A percentile compares a stretch with the other conserved stretches of the same genome.
These are phyloP conservation scores for Ligdia adustata DNA, from an alignment of 2,888 invertebrate species.

Conservation along the genomic window DNA sequence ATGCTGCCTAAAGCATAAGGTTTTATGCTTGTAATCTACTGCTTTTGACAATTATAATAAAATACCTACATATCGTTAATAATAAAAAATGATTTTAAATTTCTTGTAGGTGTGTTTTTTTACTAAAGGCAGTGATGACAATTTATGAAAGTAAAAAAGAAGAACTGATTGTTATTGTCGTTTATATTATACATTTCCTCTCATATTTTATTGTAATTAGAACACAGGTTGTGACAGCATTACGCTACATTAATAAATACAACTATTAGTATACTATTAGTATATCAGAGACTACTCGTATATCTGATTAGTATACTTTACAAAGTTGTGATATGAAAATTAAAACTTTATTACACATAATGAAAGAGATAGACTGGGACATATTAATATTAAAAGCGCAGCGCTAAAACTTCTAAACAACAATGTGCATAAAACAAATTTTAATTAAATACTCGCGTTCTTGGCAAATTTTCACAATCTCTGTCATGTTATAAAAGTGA, in stretches of 20 bases:
- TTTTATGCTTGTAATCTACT: background rate
- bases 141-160: too few relatives aligned
- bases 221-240: background rate
- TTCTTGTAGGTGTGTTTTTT: too few relatives aligned
- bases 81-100: too few relatives aligned
- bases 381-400: conserved; percentile 22
- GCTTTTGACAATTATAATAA: background rate
- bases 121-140: too few relatives aligned
- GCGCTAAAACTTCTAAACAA: conserved; percentile 11
- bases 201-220: background rate
- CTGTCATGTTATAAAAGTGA: conserved; percentile 32
- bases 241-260: conserved; percentile 1
- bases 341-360: conserved; percentile 22
- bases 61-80: too few relatives aligned
- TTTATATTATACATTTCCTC: background rate
- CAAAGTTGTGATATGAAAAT: conserved; percentile 9
- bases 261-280: too few relatives aligned
- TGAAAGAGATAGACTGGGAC: conserved; percentile 22
- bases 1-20: too few relatives aligned
- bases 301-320: too few relatives aligned
- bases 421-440: conserved; percentile 31
- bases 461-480: conserved; percentile 20
- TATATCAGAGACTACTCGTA: too few relatives aligned
- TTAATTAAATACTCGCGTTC: conserved; percentile 30
- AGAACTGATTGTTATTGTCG: too few relatives aligned